These are phyloP conservation scores for Hystrix brachyura DNA, from an alignment of 2,113 vertebrate species.

Conservation along the genomic window DNA sequence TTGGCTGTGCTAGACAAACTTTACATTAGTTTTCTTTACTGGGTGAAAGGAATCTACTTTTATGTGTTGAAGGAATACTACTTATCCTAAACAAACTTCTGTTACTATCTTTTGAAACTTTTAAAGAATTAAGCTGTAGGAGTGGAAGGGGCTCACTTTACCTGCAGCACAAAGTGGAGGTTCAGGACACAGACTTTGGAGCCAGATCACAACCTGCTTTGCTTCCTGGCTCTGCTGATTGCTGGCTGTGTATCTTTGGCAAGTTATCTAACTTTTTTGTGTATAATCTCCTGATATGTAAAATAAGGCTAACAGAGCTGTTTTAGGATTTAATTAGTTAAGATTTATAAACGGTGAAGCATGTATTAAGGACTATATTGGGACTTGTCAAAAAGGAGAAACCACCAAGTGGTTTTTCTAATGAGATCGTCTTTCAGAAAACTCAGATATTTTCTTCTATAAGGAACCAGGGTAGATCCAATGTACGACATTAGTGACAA, in stretches of 20 bases:
- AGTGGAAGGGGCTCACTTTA: not conserved
- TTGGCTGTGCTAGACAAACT: conserved; percentile 28
- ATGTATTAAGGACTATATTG: not conserved
- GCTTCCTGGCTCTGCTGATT: not conserved
- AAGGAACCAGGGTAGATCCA: not conserved
- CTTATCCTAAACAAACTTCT: conserved; percentile 9
- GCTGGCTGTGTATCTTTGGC: not conserved
- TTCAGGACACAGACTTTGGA: not conserved
- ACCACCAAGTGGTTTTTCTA: not conserved
- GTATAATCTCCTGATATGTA: not conserved
- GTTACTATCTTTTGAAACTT: conserved; percentile 37
- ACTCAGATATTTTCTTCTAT: not conserved
- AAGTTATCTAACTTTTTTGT: not conserved
- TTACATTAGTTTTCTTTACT: not conserved
- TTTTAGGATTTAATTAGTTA: conserved; percentile 33
- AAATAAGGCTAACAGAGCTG: not conserved
- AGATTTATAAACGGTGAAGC: not conserved
- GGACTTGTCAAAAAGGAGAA: conserved; percentile 51
- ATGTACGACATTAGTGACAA: not conserved
- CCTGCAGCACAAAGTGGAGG: not conserved
- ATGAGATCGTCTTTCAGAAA: conserved; percentile 34
- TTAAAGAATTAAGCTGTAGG: not conserved
- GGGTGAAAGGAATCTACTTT: conserved; percentile 42
- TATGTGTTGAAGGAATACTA: not conserved
- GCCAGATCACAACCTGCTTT: not conserved